Conservation (phyloP, 1,140 invertebrate species). For the Parasteatoda tepidariorum region DNA sequence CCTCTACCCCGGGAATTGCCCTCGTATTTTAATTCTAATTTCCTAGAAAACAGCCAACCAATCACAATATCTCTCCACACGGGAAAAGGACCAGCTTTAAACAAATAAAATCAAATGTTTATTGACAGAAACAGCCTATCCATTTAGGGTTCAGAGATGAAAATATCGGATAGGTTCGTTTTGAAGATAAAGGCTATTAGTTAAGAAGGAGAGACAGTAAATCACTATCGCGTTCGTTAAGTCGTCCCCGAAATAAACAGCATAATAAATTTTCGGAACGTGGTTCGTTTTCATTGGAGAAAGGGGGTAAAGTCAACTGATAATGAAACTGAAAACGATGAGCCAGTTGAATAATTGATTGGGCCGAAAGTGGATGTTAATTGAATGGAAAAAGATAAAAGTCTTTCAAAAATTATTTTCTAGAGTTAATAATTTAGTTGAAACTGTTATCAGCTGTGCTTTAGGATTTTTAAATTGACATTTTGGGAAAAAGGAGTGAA, state of each 20-base stretch:
- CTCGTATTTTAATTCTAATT: too few relatives aligned
- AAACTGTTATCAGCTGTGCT: too few relatives aligned
- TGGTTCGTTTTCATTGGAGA: not conserved
- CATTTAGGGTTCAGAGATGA: constrained; percentile 8
- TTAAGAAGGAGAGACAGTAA: not conserved
- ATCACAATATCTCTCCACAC: too few relatives aligned
- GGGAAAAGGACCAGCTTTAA: too few relatives aligned
- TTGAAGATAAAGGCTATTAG: constrained; percentile 30
- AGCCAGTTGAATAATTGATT: constrained; percentile 34
- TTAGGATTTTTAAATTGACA: too few relatives aligned
- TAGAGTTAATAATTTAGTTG: constrained; percentile 30
- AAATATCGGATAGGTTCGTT: constrained; percentile 36
- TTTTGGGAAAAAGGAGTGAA: too few relatives aligned
- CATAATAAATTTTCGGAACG: constrained; percentile 21
- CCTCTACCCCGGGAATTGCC: too few relatives aligned
- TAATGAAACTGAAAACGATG: constrained; percentile 21
- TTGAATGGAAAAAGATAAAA: constrained; percentile 48
- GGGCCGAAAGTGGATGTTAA: constrained; percentile 23
- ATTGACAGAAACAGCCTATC: constrained; percentile 17
- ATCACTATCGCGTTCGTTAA: constrained; percentile 22
- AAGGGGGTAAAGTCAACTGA: constrained; percentile 15
- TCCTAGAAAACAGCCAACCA: too few relatives aligned
- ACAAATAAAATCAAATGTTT: too few relatives aligned
- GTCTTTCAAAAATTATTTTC: constrained; percentile 38
- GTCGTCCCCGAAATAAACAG: constrained; percentile 18